phyloP scores from a whole-genome alignment of 2,797 vertebrate genomes.

The Coregonus sp. region DNA sequence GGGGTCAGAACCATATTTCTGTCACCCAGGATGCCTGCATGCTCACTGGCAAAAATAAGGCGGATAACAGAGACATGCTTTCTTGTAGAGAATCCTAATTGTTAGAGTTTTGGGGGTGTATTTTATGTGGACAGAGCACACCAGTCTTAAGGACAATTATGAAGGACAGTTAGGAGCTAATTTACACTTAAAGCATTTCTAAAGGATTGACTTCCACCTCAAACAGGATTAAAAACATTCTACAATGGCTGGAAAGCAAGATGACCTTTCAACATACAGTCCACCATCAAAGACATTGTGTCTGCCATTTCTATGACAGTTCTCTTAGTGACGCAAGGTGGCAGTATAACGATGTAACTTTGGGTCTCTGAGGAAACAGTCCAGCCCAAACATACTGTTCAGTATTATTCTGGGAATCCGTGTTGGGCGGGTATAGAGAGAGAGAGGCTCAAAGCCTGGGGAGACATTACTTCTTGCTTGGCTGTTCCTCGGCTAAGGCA shows the following conservation, averaged over 20 bases:
- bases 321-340: conserved; percentile 23
- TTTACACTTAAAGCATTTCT: too few species aligned
- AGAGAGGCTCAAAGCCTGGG: conserved; percentile 33
- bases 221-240: too few species aligned
- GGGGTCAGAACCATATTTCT: neutral
- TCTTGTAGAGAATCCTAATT: conserved; percentile 35
- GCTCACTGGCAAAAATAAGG: neutral
- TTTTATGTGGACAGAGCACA: too few species aligned
- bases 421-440: conserved; percentile 1
- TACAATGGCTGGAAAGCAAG: too few species aligned
- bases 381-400: neutral
- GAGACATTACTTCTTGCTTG: conserved; percentile 53
- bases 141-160: too few species aligned
- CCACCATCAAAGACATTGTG: too few species aligned
- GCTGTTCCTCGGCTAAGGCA: conserved; percentile 38
- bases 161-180: too few species aligned
- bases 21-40: neutral
- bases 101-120: too few species aligned
- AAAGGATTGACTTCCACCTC: too few species aligned
- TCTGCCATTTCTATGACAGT: neutral
- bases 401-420: neutral
- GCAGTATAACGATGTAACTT: conserved; percentile 33
- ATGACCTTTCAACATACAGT: too few species aligned
- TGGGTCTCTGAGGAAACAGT: neutral
- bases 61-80: conserved; percentile 20